Evolutionary conservation across 2,888 invertebrate genomes (phyloP).

Genomic region (Leptopilina myrica): DNA sequence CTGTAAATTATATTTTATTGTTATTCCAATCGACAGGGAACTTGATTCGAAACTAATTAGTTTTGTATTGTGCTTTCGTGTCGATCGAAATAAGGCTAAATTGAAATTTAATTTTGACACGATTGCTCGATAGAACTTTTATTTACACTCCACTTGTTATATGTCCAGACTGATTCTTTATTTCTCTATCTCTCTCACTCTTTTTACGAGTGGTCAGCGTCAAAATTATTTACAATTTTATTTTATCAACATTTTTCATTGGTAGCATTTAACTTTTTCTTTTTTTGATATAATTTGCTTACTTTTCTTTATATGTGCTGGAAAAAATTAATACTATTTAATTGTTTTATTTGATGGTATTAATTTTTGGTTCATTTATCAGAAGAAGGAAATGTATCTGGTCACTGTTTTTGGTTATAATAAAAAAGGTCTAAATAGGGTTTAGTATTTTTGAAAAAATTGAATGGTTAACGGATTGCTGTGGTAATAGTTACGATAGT

Average conservation of each 20-base stretch:
- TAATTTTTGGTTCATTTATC: no score
- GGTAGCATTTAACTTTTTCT: background rate
- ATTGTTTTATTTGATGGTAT: no score
- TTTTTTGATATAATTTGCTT: no score
- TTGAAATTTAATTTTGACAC: conserved; percentile 12
- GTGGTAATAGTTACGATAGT: no score
- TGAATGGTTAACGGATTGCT: no score
- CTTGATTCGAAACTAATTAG: conserved; percentile 17
- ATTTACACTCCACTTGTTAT: conserved; percentile 12
- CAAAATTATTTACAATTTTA: conserved; percentile 11
- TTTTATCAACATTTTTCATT: background rate
- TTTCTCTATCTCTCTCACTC: no score
- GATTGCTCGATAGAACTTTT: conserved; percentile 17
- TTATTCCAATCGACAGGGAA: background rate
- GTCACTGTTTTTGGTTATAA: no score
- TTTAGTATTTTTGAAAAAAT: no score
- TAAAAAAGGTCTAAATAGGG: no score
- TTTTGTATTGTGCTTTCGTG: conserved; percentile 15
- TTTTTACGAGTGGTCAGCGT: conserved; percentile 4
- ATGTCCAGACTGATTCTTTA: background rate
- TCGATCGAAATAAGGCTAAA: conserved; percentile 20
- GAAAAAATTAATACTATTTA: no score
- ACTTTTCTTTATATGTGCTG: no score
- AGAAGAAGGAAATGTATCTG: no score
- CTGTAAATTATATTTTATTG: conserved; percentile 17